phyloP scores from a whole-genome alignment of 2,113 vertebrate genomes.

The Clarias magur region DNA sequence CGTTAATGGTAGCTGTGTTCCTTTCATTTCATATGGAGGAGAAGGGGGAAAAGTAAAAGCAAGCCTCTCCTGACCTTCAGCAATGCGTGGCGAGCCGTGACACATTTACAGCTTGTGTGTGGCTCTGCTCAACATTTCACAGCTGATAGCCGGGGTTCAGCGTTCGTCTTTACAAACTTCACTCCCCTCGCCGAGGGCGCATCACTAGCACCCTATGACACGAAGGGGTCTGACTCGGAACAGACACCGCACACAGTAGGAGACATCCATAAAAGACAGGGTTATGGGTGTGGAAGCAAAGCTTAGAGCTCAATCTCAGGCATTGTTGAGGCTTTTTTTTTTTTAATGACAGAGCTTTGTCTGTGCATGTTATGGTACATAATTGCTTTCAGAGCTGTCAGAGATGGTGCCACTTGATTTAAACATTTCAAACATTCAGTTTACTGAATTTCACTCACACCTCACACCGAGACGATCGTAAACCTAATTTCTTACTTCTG shows the following conservation, averaged over 20 bases:
- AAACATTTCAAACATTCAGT: constrained; percentile 65
- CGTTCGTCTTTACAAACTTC: constrained; percentile 65
- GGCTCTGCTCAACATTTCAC: constrained; percentile 59
- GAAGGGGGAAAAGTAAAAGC: neutral
- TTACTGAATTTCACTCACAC: constrained; percentile 57
- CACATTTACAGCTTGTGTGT: constrained; percentile 62
- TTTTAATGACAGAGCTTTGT: constrained; percentile 69
- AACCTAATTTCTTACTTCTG: neutral
- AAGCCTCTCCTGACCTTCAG: constrained; percentile 64
- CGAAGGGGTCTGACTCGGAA: constrained; percentile 63
- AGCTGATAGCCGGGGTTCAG: constrained; percentile 64
- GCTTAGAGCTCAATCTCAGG: constrained; percentile 65
- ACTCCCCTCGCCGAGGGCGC: constrained; percentile 58
- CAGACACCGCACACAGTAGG: constrained; percentile 19
- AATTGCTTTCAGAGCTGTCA: constrained; percentile 71
- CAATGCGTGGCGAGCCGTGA: constrained; percentile 51
- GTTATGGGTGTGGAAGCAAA: constrained; percentile 57
- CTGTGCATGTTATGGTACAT: constrained; percentile 63
- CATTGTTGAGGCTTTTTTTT: constrained; percentile 57
- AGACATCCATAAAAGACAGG: constrained; percentile 44
- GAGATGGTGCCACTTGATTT: constrained; percentile 73
- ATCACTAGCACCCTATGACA: constrained; percentile 35
- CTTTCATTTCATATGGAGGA: neutral
- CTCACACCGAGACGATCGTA: constrained; percentile 6
- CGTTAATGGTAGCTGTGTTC: neutral